Conservation (phyloP, 2,888 invertebrate species). For the Ormyrus thymus region DNA sequence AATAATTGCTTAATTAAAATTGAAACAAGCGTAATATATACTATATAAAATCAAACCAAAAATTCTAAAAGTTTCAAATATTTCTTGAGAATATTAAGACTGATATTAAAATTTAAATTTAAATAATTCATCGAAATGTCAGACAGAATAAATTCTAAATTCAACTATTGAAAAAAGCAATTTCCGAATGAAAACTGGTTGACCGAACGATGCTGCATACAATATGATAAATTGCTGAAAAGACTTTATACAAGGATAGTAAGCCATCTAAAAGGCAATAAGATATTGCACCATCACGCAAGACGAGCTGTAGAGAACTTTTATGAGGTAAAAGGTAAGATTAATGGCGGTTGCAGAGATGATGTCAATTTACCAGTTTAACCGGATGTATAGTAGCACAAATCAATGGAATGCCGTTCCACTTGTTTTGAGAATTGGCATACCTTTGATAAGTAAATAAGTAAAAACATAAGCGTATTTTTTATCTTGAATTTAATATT, state of each 20-base stretch:
- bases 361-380: constrained; percentile 19
- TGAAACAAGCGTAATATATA: no score
- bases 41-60: no score
- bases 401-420: constrained; percentile 5
- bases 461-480: no score
- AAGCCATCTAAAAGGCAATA: neutral
- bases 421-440: neutral
- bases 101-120: no score
- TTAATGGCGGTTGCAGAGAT: no score
- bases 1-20: no score
- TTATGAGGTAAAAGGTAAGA: neutral
- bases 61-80: no score
- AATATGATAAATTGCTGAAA: neutral
- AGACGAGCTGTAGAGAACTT: neutral
- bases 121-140: no score
- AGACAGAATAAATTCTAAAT: no score
- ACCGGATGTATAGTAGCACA: constrained; percentile 13
- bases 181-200: neutral
- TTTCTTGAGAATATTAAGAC: no score
- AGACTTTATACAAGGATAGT: neutral
- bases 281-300: neutral
- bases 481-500: no score
- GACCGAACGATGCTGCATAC: neutral
- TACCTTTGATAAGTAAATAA: neutral
- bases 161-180: no score